A percentile compares a stretch with the other conserved stretches of the same genome.
Evolutionary conservation across 2,888 invertebrate genomes (phyloP).

Genomic region (Mechanitis mazaeus): DNA sequence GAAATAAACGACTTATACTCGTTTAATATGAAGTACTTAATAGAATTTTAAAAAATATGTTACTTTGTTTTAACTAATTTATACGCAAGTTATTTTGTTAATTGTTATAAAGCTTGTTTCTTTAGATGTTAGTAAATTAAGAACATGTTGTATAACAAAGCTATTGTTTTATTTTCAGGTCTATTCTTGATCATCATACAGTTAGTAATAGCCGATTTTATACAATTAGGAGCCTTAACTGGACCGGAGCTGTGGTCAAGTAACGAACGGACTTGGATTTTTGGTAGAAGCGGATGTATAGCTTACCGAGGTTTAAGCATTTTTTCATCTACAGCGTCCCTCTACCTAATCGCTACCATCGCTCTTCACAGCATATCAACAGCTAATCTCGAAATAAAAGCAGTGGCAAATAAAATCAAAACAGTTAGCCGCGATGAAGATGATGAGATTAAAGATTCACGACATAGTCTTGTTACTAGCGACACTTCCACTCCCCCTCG

Average conservation of each 20-base stretch:
- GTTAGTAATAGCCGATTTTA: conserved; percentile 69
- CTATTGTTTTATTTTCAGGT: conserved; percentile 52
- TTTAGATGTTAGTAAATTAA: too few species aligned
- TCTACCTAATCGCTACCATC: conserved; percentile 74
- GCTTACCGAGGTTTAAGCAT: conserved; percentile 75
- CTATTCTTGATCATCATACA: conserved; percentile 72
- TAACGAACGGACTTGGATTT: conserved; percentile 70
- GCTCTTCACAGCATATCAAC: conserved; percentile 77
- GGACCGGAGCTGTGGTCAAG: conserved; percentile 73
- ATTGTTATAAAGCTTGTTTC: too few species aligned
- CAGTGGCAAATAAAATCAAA: conserved; percentile 49
- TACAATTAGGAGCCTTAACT: conserved; percentile 60
- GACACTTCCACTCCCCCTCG: conserved; percentile 68
- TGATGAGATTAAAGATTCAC: conserved; percentile 66
- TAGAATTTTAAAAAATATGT: too few species aligned
- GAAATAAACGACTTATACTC: too few species aligned
- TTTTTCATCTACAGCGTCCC: conserved; percentile 72
- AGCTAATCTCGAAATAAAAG: conserved; percentile 68
- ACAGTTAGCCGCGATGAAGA: conserved; percentile 52
- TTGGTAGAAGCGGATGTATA: conserved; percentile 68
- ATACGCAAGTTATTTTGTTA: too few species aligned
- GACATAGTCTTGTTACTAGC: conserved; percentile 68
- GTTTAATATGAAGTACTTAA: too few species aligned
- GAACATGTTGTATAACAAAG: too few species aligned
- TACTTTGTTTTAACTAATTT: too few species aligned